Percentiles rank a stretch among this genome's conserved stretches.
phyloP scores from a whole-genome alignment of 2,888 invertebrate genomes.

The Standfussiana lucernea region DNA sequence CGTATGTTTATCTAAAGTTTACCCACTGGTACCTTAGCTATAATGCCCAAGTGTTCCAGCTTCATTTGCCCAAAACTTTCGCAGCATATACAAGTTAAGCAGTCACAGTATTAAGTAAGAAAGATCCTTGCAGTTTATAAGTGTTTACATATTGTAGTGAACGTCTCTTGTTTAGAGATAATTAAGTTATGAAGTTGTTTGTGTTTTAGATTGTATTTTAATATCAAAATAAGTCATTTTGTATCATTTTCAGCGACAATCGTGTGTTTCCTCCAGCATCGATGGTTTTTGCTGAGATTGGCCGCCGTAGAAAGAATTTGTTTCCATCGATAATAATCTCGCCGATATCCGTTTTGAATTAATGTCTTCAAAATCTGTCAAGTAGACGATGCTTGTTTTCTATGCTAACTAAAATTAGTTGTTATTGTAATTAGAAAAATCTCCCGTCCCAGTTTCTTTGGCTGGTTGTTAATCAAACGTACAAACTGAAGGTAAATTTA shows the following conservation, averaged over 20 bases:
- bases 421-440: not conserved
- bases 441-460: not conserved
- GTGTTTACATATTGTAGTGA: conserved; percentile 50
- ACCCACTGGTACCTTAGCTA: conserved; percentile 31
- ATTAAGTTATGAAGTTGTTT: not conserved
- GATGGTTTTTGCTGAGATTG: not conserved
- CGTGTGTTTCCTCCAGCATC: not conserved
- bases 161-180: not conserved
- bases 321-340: not conserved
- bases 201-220: conserved; percentile 1
- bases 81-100: conserved; percentile 51
- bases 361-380: not conserved
- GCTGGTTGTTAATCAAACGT: not conserved
- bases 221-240: not conserved
- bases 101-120: conserved; percentile 51
- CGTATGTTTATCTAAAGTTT: conserved; percentile 50
- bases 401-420: not conserved
- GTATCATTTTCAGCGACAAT: not conserved
- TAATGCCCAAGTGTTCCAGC: conserved; percentile 45
- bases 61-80: conserved; percentile 57
- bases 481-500: not conserved
- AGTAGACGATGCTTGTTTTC: too few relatives aligned
- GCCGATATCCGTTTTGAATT: not conserved
- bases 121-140: conserved; percentile 55
- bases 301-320: not conserved